These are phyloP conservation scores for Flexamia atlantica DNA, from an alignment of 2,888 invertebrate species.

Conservation along the genomic window DNA sequence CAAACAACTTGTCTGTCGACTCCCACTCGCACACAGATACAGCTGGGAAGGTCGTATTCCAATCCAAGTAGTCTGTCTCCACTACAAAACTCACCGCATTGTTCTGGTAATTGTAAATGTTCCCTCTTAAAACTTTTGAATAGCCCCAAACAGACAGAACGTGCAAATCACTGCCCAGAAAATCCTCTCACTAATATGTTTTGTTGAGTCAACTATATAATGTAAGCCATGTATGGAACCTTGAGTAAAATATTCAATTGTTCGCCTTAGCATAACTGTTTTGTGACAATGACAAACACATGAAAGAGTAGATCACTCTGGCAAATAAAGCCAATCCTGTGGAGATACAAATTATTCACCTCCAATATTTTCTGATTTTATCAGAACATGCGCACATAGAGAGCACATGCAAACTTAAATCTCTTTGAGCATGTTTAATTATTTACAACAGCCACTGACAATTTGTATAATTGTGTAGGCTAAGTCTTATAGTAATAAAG, in stretches of 20 bases:
- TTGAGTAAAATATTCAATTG: constrained; percentile 68
- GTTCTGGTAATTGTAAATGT: constrained; percentile 77
- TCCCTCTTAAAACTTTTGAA: constrained; percentile 76
- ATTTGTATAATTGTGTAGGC: too few relatives aligned
- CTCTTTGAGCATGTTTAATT: too few relatives aligned
- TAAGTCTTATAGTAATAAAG: too few relatives aligned
- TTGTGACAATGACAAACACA: not conserved
- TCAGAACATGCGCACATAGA: constrained; percentile 17
- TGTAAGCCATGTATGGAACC: constrained; percentile 70
- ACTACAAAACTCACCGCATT: constrained; percentile 76
- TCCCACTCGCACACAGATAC: constrained; percentile 80
- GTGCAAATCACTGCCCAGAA: constrained; percentile 78
- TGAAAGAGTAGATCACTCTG: not conserved
- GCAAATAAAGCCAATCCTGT: not conserved
- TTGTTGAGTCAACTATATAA: constrained; percentile 69
- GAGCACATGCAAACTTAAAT: too few relatives aligned
- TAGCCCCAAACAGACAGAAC: constrained; percentile 75
- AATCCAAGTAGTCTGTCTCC: constrained; percentile 79
- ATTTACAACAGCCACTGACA: too few relatives aligned
- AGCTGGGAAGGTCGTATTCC: constrained; percentile 81
- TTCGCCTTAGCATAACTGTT: constrained; percentile 43
- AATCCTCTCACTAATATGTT: constrained; percentile 74
- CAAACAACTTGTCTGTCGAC: constrained; percentile 79
- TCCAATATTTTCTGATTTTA: constrained; percentile 26
- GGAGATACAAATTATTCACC: not conserved